These are phyloP conservation scores for Phallusia fumigata DNA, from an alignment of 23 tunicate species.

Conservation along the genomic window DNA sequence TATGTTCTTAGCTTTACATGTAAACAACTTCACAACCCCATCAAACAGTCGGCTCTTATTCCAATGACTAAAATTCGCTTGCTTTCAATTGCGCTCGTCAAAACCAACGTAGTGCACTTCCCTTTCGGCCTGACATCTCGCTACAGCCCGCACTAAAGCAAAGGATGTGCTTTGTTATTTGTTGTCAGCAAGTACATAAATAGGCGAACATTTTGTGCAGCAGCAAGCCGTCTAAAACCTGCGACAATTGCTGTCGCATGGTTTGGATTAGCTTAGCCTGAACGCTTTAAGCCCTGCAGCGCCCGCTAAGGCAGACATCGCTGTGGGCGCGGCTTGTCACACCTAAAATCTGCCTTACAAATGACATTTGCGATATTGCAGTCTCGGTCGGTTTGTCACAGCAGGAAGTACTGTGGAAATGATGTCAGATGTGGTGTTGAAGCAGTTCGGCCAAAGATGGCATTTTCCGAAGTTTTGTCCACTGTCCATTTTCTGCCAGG, in stretches of 20 bases:
- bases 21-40: no score
- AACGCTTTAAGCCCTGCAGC: background rate
- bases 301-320: background rate
- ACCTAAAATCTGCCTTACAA: slow-evolving; percentile 1
- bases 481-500: no score
- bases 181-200: background rate
- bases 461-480: background rate
- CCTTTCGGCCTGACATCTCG: background rate
- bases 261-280: no score
- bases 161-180: background rate
- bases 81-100: background rate
- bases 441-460: background rate
- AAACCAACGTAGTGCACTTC: background rate
- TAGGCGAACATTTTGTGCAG: background rate
- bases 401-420: slow-evolving; percentile 2
- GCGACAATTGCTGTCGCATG: no score
- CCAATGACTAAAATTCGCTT: no score
- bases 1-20: no score
- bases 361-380: background rate
- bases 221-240: no score
- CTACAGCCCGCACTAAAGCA: background rate
- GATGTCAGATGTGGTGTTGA: background rate
- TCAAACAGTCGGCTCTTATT: no score
- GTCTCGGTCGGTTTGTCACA: slow-evolving; percentile 4
- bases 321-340: slow-evolving; percentile 8